Evolutionary conservation across 2,797 vertebrate species (phyloP).

Genomic region (Chloroceryle amazona): DNA sequence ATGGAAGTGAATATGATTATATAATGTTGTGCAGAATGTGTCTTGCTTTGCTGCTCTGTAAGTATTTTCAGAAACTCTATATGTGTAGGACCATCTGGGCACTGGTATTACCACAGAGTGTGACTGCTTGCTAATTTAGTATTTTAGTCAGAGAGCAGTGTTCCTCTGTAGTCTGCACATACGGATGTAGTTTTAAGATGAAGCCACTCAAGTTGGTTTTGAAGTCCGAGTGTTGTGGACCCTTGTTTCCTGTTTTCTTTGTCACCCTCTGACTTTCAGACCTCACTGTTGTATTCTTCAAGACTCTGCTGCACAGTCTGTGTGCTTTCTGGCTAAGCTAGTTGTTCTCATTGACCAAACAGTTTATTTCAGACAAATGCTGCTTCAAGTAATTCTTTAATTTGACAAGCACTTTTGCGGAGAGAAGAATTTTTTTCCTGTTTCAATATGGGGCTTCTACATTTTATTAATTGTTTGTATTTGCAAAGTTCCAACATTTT

Average conservation of each 20-base stretch:
- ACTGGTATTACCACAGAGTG: background rate
- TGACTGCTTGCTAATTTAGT: background rate
- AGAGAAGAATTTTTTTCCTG: background rate
- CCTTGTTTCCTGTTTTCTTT: background rate
- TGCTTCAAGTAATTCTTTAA: background rate
- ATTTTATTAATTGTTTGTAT: background rate
- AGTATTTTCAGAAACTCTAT: conserved; percentile 23
- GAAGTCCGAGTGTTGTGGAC: background rate
- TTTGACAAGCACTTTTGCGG: background rate
- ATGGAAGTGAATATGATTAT: background rate
- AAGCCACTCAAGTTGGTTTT: background rate
- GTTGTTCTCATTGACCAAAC: background rate
- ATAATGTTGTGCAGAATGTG: background rate
- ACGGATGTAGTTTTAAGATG: background rate
- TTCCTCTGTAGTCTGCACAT: background rate
- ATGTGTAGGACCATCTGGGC: background rate
- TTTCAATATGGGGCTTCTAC: background rate
- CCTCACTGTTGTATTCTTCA: background rate
- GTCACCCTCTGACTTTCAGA: background rate
- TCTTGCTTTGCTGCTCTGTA: conserved; percentile 11
- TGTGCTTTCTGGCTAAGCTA: background rate
- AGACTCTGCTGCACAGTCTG: background rate
- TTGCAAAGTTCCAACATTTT: background rate
- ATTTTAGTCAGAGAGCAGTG: background rate
- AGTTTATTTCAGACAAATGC: background rate